These are phyloP conservation scores for Rambutsinella grinnellia DNA, from an alignment of 2,888 invertebrate genomes.

Conservation along the genomic window DNA sequence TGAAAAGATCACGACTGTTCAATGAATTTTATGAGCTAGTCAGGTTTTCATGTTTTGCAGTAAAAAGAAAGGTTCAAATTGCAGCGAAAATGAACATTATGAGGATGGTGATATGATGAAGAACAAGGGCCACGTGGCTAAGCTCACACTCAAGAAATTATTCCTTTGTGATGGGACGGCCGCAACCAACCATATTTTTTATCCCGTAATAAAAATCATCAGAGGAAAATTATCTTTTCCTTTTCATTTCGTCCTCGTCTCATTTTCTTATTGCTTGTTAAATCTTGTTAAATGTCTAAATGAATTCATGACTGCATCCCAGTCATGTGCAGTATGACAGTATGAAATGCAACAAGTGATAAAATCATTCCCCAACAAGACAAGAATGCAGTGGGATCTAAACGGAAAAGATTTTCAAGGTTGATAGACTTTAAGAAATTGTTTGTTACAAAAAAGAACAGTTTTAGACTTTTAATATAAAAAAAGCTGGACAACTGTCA, in stretches of 20 bases:
- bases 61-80: conserved; percentile 5
- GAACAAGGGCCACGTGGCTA: conserved; percentile 41
- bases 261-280: not conserved
- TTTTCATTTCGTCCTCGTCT: not conserved
- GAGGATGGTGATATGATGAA: conserved; percentile 13
- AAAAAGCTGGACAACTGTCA: no score
- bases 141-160: not conserved
- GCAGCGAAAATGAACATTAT: not conserved
- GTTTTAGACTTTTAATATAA: no score
- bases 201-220: conserved; percentile 9
- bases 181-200: not conserved
- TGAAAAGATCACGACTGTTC: conserved; percentile 48
- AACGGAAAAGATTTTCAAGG: no score
- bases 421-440: no score
- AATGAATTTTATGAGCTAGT: conserved; percentile 44
- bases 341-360: no score
- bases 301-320: no score
- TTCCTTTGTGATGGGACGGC: not conserved
- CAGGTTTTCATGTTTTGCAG: conserved; percentile 44
- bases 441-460: no score
- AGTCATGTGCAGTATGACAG: no score
- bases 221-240: not conserved
- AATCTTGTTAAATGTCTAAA: no score
- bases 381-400: no score
- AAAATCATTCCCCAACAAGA: no score